These are phyloP conservation scores for Cygnus buccinator DNA, from an alignment of 2,113 vertebrate genomes.

Conservation along the genomic window DNA sequence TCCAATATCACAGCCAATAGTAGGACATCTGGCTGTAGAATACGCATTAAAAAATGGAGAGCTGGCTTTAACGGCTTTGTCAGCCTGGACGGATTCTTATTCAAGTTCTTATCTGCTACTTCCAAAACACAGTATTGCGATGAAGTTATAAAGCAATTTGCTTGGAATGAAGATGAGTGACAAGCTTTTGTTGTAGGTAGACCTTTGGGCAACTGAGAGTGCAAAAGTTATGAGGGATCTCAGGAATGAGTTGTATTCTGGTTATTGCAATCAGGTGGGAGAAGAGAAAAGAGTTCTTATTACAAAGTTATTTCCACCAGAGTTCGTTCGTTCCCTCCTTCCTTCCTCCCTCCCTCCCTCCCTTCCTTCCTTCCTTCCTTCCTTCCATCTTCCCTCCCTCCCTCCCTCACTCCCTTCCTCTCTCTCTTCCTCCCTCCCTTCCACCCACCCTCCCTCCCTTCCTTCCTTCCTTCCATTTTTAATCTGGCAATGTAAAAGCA, in stretches of 20 bases:
- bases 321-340: too few relatives aligned
- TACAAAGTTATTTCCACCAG: not conserved
- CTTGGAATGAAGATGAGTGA: not conserved
- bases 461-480: not conserved
- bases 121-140: not conserved
- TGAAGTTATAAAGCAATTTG: not conserved
- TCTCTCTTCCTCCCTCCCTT: too few relatives aligned
- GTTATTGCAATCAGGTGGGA: not conserved
- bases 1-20: not conserved
- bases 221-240: not conserved
- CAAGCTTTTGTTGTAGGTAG: not conserved
- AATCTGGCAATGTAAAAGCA: not conserved
- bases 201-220: not conserved
- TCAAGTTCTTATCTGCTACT: not conserved
- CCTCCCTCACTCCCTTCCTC: too few relatives aligned
- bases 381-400: too few relatives aligned
- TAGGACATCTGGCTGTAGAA: not conserved
- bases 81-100: not conserved
- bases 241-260: not conserved
- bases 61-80: not conserved
- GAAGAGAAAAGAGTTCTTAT: not conserved
- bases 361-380: too few relatives aligned
- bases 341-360: too few relatives aligned
- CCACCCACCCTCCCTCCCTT: too few relatives aligned
- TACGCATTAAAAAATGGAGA: not conserved